Base-by-base conservation (phyloP, 2,888 invertebrate genomes). In the Diadromus collaris region DNA sequence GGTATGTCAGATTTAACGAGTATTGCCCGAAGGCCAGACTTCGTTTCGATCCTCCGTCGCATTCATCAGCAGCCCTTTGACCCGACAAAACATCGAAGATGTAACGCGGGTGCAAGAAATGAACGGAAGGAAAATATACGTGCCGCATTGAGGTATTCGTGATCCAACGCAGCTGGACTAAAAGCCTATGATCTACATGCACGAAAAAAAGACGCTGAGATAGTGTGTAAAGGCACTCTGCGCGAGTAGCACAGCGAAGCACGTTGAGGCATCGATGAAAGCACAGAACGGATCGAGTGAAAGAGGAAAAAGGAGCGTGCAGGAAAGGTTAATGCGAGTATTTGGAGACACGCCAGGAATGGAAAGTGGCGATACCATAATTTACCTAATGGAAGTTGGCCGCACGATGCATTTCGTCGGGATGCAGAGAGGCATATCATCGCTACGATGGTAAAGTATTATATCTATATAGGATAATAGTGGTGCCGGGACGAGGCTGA, bases 311-410 rank as follows among this genome's bases (percentile, higher is more conserved):
- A 44, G 24, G 56, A 60, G 16, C n/a, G 44, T 27, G 38, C 60
- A 34, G 65, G 48, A 67, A 72, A 72, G 72, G 72, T 77, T 72
- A 77, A 68, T 77, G 63, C 72, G 72, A 56, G 63, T 72, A 68
- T 77, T 77, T 72, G 77, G 77, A 72, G 72, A 72, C 67, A 63
- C 44, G 77, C 77, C 77, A 77, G 63, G 61, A 61, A 72, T 72
- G 72, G 56, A 68, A 67, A 72, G 67, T 72, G 68, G 44, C 67
- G 71, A 72, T 72, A 67, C 54, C 46, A 67, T 68, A 64, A 72
- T 63, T 77, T 68, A 54, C 54, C 72, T 72, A 72, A 77, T 77
- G 72, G 72, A 77, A 77, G 72, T 77, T 72, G 72, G 68, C 61
- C 58, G 64, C 29, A 68, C 61, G 67, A 61, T 21, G 61, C 60